Evolutionary conservation across 2,888 invertebrate species (phyloP).

Genomic region (Cerceris ruficornis): DNA sequence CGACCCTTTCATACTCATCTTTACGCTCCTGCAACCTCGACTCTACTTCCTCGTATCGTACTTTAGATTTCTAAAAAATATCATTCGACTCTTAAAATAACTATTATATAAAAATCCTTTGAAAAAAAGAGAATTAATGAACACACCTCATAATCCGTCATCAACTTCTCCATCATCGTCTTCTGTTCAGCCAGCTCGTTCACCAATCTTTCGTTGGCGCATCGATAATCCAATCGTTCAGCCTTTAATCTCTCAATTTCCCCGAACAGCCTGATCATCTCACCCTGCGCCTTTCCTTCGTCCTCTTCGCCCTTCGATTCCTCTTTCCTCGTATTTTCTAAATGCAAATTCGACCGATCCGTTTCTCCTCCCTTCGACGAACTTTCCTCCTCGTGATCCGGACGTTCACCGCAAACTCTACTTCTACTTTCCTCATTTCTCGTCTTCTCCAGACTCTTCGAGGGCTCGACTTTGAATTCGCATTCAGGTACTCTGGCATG

Average conservation of each 20-base stretch:
- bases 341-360: constrained; percentile 36
- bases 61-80: constrained; percentile 55
- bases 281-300: constrained; percentile 7
- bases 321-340: constrained; percentile 24
- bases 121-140: neutral
- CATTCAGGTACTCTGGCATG: constrained; percentile 28
- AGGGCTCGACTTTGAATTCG: constrained; percentile 12
- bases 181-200: constrained; percentile 69
- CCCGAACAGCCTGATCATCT: constrained; percentile 29
- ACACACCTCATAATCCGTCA: constrained; percentile 70
- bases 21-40: constrained; percentile 57
- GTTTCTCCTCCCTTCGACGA: neutral
- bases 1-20: constrained; percentile 60
- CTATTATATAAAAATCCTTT: neutral
- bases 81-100: neutral
- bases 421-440: constrained; percentile 11
- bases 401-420: constrained; percentile 14
- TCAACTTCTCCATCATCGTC: constrained; percentile 65
- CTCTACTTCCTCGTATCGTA: constrained; percentile 62
- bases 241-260: constrained; percentile 68
- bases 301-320: neutral
- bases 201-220: constrained; percentile 66
- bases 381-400: neutral
- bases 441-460: neutral
- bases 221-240: constrained; percentile 61